Base-by-base conservation (phyloP, 2,113 vertebrate species). In the Hyla sarda region DNA sequence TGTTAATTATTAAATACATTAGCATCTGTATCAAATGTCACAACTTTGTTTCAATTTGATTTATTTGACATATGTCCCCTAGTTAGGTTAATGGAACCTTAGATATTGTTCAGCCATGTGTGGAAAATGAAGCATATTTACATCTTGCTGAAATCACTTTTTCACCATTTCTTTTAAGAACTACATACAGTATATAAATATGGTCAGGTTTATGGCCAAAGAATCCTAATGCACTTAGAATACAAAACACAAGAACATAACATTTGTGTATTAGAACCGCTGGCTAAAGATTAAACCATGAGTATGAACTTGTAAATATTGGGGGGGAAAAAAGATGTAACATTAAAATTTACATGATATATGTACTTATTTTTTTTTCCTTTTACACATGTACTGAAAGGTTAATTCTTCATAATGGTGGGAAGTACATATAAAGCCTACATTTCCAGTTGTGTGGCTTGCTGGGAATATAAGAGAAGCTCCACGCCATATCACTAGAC, bases 1-100 rank as follows among this genome's bases (percentile, higher is more conserved):
- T 71, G 62, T 86, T 86, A 86, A 86, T 86, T 86, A 86, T 86
- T 86, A 71, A 86, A 86, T 72, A 79, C 84, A 86, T 86, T 86
- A 86, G 76, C 84, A 86, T 86, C 84, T 86, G 84, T 75, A 86
- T 80, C 76, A 80, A 86, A 80, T 86, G 84, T 58, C 84, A 72
- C 76, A 86, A 86, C 76, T 86, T 79, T 58, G 75, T 86, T 71
- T 86, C 48, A 79, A 34, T 86, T 86, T 86, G 75, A 86, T 86
- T 80, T 80, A 86, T 80, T 71, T 86, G 84, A 80, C 84, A 85
- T 47, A 80, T 21, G 62, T 28, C 76, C 47, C 75, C 37, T 86
- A n/a, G 84, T 86, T 34, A 85, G 84, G 84, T 79, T 80, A 86
- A 80, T 80, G 32, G 75, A 45, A 72, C 48, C 84, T 71, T 76